Evolutionary conservation across 2,888 invertebrate species (phyloP).

Genomic region (Conomelus anceps): DNA sequence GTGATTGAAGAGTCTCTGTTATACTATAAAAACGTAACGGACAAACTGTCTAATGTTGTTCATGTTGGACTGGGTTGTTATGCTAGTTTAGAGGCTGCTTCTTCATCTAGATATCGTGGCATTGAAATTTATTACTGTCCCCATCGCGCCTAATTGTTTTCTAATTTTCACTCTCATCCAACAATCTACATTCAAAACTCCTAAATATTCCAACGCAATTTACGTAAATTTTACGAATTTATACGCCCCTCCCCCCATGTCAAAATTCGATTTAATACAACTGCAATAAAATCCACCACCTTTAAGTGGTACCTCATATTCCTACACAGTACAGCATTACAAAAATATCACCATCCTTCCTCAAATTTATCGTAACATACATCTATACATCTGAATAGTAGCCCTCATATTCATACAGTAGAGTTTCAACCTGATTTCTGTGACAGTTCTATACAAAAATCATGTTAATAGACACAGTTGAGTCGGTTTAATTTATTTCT

Average conservation of each 20-base stretch:
- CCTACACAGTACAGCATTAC: too few relatives aligned
- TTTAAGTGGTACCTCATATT: background rate
- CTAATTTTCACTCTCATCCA: constrained; percentile 4
- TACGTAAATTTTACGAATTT: constrained; percentile 16
- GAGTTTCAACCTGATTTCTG: background rate
- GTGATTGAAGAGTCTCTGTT: constrained; percentile 19
- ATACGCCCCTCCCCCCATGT: background rate
- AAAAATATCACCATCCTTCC: background rate
- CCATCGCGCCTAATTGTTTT: background rate
- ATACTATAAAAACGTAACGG: constrained; percentile 15
- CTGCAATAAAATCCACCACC: too few relatives aligned
- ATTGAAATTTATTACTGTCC: constrained; percentile 21
- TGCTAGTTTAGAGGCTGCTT: constrained; percentile 26
- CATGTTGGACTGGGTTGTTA: constrained; percentile 26
- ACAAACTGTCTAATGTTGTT: constrained; percentile 19
- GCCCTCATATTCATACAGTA: background rate
- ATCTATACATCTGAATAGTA: background rate
- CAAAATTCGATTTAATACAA: too few relatives aligned
- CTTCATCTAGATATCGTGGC: constrained; percentile 19
- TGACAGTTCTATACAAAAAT: background rate
- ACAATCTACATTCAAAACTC: background rate
- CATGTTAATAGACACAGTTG: background rate
- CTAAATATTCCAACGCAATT: constrained; percentile 13
- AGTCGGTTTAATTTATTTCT: background rate
- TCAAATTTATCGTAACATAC: too few relatives aligned